Conservation (phyloP, 1,140 invertebrate genomes). For the Himalopsyche phryganea region DNA sequence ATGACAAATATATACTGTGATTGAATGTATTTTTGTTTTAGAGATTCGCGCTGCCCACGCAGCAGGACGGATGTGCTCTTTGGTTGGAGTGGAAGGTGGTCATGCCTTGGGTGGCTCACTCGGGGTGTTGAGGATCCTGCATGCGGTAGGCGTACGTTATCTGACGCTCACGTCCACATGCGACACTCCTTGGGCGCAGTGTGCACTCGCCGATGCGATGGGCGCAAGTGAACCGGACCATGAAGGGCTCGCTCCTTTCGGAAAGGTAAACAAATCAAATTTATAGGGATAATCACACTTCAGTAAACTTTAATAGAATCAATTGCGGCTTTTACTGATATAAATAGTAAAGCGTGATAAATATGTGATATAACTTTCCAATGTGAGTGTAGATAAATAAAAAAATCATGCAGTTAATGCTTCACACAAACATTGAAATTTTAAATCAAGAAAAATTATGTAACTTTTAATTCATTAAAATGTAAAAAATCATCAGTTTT, state of each 20-base stretch:
- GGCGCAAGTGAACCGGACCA: conserved; percentile 51
- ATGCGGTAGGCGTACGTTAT: conserved; percentile 67
- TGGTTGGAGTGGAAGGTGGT: conserved; percentile 71
- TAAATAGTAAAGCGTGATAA: too few species aligned
- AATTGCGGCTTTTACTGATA: too few species aligned
- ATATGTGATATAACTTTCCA: too few species aligned
- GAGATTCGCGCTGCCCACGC: conserved; percentile 63
- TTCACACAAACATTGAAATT: too few species aligned
- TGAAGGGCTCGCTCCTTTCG: conserved; percentile 57
- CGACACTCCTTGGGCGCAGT: conserved; percentile 69
- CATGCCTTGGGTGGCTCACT: conserved; percentile 67
- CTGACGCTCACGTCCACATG: conserved; percentile 72
- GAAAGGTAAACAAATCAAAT: conserved; percentile 51
- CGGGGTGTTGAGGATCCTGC: conserved; percentile 63
- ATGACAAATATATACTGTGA: too few species aligned
- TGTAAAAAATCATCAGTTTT: too few species aligned
- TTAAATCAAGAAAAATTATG: too few species aligned
- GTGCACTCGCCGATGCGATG: conserved; percentile 54
- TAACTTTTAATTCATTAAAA: too few species aligned
- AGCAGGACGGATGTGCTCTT: conserved; percentile 60
- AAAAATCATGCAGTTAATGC: too few species aligned
- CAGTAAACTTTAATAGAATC: too few species aligned
- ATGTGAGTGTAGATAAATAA: too few species aligned
- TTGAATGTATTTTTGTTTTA: conserved; percentile 46
- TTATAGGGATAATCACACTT: too few species aligned